phyloP scores from a whole-genome alignment of 2,888 invertebrate genomes.

The Lucinisca nassula region DNA sequence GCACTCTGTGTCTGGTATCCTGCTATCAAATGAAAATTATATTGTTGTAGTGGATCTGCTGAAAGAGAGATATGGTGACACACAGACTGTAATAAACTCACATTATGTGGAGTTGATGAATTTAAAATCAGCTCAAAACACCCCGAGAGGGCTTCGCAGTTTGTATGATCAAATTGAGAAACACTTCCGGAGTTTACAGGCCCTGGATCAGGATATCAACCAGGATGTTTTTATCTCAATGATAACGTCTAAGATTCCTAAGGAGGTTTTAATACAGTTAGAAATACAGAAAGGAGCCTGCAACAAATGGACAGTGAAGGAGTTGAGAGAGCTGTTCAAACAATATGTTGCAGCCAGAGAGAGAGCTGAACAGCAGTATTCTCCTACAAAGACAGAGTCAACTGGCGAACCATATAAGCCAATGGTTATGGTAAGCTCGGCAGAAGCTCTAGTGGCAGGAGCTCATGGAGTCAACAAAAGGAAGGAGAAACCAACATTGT shows the following conservation, averaged over 20 bases:
- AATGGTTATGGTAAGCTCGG: too few species aligned
- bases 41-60: neutral
- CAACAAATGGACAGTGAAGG: constrained; percentile 11
- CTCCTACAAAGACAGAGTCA: neutral
- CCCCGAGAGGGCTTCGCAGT: neutral
- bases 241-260: constrained; percentile 20
- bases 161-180: constrained; percentile 14
- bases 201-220: constrained; percentile 20
- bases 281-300: constrained; percentile 34
- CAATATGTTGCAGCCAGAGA: constrained; percentile 17
- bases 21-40: constrained; percentile 16
- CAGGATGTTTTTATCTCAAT: constrained; percentile 44
- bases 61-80: constrained; percentile 9
- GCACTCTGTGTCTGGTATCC: neutral
- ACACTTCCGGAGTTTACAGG: constrained; percentile 9
- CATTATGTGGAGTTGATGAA: constrained; percentile 4
- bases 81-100: neutral
- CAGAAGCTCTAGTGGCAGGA: neutral
- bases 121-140: neutral
- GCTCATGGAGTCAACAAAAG: too few species aligned
- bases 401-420: neutral
- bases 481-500: neutral
- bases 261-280: constrained; percentile 28
- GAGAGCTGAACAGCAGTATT: constrained; percentile 3
- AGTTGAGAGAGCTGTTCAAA: constrained; percentile 10